A percentile compares a stretch with the other conserved stretches of the same genome.
phyloP scores from a whole-genome alignment of 2,797 vertebrate species.

The Gadopsis marmoratus region DNA sequence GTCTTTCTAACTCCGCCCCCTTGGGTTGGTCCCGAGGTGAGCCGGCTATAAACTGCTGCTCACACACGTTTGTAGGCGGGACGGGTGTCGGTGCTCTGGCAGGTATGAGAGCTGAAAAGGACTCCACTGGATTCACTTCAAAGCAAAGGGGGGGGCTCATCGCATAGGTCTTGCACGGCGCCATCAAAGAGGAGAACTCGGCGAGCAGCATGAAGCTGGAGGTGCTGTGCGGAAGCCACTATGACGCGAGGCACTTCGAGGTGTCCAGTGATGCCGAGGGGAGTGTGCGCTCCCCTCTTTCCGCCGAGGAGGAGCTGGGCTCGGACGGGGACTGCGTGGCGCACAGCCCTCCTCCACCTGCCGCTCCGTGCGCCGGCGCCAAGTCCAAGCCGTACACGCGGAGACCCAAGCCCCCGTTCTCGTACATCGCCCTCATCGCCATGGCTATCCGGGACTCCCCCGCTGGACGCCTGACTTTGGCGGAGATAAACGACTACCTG shows the following conservation, averaged over 20 bases:
- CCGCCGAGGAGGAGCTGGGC: slow-evolving; percentile 91
- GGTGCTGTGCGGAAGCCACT: slow-evolving; percentile 85
- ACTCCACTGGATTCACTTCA: slow-evolving; percentile 14
- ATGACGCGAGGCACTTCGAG: slow-evolving; percentile 81
- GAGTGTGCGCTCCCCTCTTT: slow-evolving; percentile 82
- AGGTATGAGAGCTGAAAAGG: slow-evolving; percentile 56
- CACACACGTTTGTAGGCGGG: slow-evolving; percentile 68
- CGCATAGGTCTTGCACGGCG: slow-evolving; percentile 1
- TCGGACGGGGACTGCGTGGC: slow-evolving; percentile 95
- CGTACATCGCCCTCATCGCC: slow-evolving; percentile 97
- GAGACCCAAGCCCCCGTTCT: slow-evolving; percentile 95
- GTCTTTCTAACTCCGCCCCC: slow-evolving; percentile 72
- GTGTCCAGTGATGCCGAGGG: slow-evolving; percentile 83
- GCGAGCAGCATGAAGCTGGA: slow-evolving; percentile 89
- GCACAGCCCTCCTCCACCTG: slow-evolving; percentile 89
- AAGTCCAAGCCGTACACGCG: slow-evolving; percentile 93
- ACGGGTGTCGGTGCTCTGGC: slow-evolving; percentile 37
- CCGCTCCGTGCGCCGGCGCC: slow-evolving; percentile 50
- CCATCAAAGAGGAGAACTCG: neutral
- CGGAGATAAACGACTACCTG: slow-evolving; percentile 97
- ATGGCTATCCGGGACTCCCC: slow-evolving; percentile 96
- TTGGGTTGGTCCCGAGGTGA: slow-evolving; percentile 82
- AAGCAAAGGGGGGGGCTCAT: slow-evolving; percentile 4
- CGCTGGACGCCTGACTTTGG: slow-evolving; percentile 92
- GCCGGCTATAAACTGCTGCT: slow-evolving; percentile 77